phyloP scores from a whole-genome alignment of 2,113 vertebrate species.

The Pygoscelis adeliae region DNA sequence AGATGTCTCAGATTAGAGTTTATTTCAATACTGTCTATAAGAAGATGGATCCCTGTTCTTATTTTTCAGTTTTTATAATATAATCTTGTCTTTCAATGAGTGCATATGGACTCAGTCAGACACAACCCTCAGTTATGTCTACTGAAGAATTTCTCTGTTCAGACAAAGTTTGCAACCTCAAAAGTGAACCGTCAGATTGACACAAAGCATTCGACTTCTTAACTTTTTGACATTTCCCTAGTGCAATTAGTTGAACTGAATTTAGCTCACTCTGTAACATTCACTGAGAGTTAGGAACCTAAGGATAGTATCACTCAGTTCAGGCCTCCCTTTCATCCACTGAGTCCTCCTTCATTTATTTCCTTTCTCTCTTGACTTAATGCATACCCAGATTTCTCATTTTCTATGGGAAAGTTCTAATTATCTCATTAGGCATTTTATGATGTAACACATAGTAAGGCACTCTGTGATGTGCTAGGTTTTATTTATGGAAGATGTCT shows the following conservation, averaged over 20 bases:
- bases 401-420: background rate
- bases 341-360: background rate
- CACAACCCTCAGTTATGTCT: background rate
- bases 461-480: background rate
- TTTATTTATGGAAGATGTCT: background rate
- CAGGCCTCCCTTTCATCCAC: background rate
- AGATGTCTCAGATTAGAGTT: background rate
- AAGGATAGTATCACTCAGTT: background rate
- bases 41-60: background rate
- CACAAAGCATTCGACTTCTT: background rate
- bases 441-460: background rate
- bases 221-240: background rate
- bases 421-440: background rate
- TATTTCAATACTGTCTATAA: background rate
- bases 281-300: background rate
- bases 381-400: rapidly evolving
- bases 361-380: background rate
- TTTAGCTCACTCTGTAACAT: background rate
- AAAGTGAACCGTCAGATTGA: background rate
- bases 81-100: background rate
- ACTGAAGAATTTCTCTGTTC: background rate
- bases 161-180: background rate
- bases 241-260: background rate
- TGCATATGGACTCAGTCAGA: background rate
- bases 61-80: background rate